Conservation (phyloP, 1,140 invertebrate species). For the Latrodectus geometricus region DNA sequence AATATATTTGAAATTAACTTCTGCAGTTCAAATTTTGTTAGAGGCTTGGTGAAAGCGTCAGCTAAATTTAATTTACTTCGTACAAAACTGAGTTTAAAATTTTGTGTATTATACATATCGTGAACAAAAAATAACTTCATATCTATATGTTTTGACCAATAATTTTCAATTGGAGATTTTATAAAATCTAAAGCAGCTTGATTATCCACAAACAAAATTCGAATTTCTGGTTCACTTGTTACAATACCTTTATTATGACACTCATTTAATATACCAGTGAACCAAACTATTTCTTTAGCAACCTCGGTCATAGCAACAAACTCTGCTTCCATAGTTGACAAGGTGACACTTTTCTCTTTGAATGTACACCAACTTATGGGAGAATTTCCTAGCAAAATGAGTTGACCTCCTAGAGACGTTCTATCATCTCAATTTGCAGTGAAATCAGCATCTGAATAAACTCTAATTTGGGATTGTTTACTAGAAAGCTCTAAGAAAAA, state of each 20-base stretch:
- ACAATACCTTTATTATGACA: not conserved
- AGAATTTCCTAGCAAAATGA: constrained; percentile 9
- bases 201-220: constrained; percentile 10
- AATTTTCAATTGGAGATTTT: constrained; percentile 11
- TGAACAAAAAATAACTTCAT: not conserved
- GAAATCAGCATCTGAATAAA: constrained; percentile 28
- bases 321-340: constrained; percentile 68
- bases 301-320: constrained; percentile 68
- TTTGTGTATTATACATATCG: too few species aligned
- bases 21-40: too few species aligned
- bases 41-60: too few species aligned
- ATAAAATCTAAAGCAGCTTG: constrained; percentile 11
- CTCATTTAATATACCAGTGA: constrained; percentile 56
- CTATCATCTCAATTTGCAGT: constrained; percentile 57
- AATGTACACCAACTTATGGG: constrained; percentile 66
- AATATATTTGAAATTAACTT: too few species aligned
- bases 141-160: not conserved
- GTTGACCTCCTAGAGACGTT: constrained; percentile 60
- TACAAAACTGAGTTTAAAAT: too few species aligned
- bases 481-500: not conserved
- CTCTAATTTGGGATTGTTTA: not conserved
- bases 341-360: constrained; percentile 65
- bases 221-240: not conserved
- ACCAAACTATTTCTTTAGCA: constrained; percentile 66
- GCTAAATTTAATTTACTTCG: too few species aligned